Percentiles rank a stretch among this genome's conserved stretches.
Conservation (phyloP, 2,797 vertebrate genomes). For the Muscicapa comitata region DNA sequence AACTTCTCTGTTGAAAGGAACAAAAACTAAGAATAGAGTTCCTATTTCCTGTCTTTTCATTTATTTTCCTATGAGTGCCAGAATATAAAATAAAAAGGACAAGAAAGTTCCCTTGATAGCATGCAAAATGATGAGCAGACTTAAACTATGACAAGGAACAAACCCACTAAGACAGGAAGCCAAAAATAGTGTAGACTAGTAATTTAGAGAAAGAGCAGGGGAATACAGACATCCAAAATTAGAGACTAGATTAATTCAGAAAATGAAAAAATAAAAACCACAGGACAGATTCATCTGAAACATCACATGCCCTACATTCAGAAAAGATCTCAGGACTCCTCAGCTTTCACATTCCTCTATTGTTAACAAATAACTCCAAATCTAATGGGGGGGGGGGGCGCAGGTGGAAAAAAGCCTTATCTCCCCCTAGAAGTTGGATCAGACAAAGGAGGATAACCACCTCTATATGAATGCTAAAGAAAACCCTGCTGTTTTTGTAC, state of each 20-base stretch:
- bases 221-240: neutral
- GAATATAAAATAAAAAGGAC: neutral
- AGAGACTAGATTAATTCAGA: neutral
- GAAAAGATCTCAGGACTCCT: neutral
- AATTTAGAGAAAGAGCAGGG: neutral
- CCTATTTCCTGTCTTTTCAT: neutral
- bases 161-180: neutral
- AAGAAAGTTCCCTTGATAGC: neutral
- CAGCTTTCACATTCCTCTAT: neutral
- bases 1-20: neutral
- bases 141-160: neutral
- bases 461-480: neutral
- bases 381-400: neutral
- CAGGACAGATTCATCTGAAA: neutral
- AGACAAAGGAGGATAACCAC: slow-evolving; percentile 11
- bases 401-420: neutral
- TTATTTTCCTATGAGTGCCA: neutral
- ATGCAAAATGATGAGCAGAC: neutral
- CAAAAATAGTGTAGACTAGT: neutral
- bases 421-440: neutral
- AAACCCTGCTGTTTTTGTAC: neutral
- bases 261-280: slow-evolving; percentile 1
- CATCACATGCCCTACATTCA: neutral
- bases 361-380: slow-evolving; percentile 3
- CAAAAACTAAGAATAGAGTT: neutral